phyloP scores from a whole-genome alignment of 2,888 invertebrate species.

The Omphaloscelis lunosa region DNA sequence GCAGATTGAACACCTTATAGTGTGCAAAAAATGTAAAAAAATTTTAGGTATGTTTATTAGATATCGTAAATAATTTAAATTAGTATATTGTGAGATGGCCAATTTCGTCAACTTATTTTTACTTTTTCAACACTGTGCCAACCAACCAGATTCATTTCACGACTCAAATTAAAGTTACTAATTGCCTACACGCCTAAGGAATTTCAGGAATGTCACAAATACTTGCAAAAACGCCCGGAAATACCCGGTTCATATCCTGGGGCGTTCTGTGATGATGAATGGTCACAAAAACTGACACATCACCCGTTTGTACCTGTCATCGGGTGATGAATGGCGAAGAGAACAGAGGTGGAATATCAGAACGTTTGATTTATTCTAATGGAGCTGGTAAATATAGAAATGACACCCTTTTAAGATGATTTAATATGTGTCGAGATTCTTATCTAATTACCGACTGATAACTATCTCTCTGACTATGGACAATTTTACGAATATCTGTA shows the following conservation, averaged over 20 bases:
- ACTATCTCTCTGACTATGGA: neutral
- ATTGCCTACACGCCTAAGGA: conserved; percentile 70
- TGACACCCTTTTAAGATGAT: conserved; percentile 19
- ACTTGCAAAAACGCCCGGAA: conserved; percentile 66
- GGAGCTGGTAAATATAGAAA: conserved; percentile 51
- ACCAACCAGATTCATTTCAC: conserved; percentile 23
- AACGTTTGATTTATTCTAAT: conserved; percentile 77
- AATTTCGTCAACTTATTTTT: neutral
- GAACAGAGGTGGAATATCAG: conserved; percentile 78
- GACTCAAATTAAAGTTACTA: conserved; percentile 46
- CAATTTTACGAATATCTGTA: no score
- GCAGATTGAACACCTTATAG: no score
- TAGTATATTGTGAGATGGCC: neutral
- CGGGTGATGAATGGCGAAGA: conserved; percentile 76
- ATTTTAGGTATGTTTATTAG: neutral
- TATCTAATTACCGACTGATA: conserved; percentile 1
- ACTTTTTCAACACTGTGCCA: neutral
- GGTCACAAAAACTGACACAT: conserved; percentile 75
- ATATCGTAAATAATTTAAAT: no score
- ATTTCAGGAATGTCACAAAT: conserved; percentile 67
- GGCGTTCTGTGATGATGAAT: conserved; percentile 82
- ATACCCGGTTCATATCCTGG: conserved; percentile 7
- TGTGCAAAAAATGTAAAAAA: neutral
- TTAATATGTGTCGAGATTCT: neutral
- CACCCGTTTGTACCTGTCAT: conserved; percentile 77